These are phyloP conservation scores for Kryptopterus vitreolus DNA, from an alignment of 2,797 vertebrate genomes.

Conservation along the genomic window DNA sequence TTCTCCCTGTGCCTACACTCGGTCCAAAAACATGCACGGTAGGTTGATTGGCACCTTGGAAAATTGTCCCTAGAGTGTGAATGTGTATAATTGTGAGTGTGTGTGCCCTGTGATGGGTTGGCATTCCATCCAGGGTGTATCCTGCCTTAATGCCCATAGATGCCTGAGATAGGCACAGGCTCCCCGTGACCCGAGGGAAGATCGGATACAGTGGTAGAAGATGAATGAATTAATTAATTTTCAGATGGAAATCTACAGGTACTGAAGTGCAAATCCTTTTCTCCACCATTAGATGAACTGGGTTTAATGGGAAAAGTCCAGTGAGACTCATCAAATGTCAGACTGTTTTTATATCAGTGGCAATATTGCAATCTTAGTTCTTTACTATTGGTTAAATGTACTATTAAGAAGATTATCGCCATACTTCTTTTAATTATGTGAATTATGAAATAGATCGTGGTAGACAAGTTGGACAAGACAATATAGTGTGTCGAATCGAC, in stretches of 20 bases:
- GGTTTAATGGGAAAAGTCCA: background rate
- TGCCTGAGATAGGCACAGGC: no score
- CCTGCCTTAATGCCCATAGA: no score
- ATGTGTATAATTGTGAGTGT: no score
- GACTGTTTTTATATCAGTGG: background rate
- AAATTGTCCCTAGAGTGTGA: no score
- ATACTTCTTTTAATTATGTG: conserved; percentile 13
- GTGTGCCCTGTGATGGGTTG: no score
- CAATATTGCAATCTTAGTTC: background rate
- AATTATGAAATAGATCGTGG: background rate
- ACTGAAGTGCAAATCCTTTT: background rate
- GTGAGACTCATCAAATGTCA: background rate
- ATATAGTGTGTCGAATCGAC: background rate
- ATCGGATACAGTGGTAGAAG: no score
- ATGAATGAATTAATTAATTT: background rate
- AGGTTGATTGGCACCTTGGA: no score
- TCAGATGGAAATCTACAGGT: background rate
- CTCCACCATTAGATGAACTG: background rate
- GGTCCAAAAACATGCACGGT: no score
- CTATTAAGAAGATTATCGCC: background rate
- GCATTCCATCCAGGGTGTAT: no score
- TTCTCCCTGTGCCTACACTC: no score
- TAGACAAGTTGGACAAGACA: background rate
- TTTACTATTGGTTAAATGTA: conserved; percentile 10
- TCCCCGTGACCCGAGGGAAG: no score